Conservation (phyloP, 1,140 invertebrate genomes). For the Onthophagus taurus region DNA sequence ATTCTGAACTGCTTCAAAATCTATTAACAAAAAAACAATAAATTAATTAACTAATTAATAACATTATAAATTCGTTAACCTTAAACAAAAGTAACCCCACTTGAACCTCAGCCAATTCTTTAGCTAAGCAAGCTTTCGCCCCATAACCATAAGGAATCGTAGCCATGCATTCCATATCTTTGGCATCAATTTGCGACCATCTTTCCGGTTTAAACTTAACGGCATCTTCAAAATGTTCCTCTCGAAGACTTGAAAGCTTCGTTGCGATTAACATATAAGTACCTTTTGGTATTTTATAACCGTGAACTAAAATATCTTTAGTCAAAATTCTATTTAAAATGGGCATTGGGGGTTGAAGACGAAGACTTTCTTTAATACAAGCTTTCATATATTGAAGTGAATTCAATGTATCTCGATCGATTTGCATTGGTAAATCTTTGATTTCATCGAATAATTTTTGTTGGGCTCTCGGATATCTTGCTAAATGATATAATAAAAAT, state of each 20-base stretch:
- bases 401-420: slow-evolving; percentile 38
- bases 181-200: slow-evolving; percentile 47
- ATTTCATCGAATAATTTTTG: slow-evolving; percentile 51
- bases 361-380: slow-evolving; percentile 56
- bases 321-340: slow-evolving; percentile 52
- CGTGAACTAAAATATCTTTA: slow-evolving; percentile 55
- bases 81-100: slow-evolving; percentile 45
- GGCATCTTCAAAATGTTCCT: slow-evolving; percentile 61
- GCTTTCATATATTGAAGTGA: slow-evolving; percentile 52
- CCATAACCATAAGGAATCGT: slow-evolving; percentile 53
- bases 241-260: slow-evolving; percentile 53
- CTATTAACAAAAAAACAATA: slow-evolving; percentile 34
- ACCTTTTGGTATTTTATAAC: slow-evolving; percentile 43
- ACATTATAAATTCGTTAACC: slow-evolving; percentile 36
- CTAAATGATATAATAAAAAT: slow-evolving; percentile 51
- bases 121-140: slow-evolving; percentile 47
- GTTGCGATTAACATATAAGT: slow-evolving; percentile 65
- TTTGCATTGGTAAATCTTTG: slow-evolving; percentile 21
- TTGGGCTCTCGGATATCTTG: slow-evolving; percentile 48
- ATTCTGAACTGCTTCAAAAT: slow-evolving; percentile 48
- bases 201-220: slow-evolving; percentile 57
- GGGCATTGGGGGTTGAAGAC: slow-evolving; percentile 52
- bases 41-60: not conserved
- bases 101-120: slow-evolving; percentile 48
- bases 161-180: slow-evolving; percentile 41